These are phyloP conservation scores for Sebastes vulpes DNA, from an alignment of 2,797 vertebrate genomes.

Conservation along the genomic window DNA sequence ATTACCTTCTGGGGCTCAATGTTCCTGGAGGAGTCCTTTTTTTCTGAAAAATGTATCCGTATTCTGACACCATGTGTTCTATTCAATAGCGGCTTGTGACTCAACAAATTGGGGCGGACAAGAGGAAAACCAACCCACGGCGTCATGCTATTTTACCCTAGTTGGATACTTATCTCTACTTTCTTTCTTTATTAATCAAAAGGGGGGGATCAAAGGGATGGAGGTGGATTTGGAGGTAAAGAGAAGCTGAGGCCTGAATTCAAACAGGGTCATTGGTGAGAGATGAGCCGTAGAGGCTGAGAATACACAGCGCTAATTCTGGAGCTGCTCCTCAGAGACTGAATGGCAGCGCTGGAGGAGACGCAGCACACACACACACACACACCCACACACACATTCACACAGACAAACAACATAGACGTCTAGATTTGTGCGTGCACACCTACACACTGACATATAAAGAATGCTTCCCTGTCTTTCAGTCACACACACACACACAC, in stretches of 20 bases:
- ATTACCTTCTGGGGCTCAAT: too few species aligned
- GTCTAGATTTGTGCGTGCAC: neutral
- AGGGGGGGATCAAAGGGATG: constrained; percentile 1
- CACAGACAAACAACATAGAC: neutral
- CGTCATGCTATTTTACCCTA: too few species aligned
- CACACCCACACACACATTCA: neutral
- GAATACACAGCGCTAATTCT: constrained; percentile 50
- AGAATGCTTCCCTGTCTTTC: neutral
- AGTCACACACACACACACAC: neutral
- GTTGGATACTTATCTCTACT: too few species aligned
- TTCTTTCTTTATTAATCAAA: too few species aligned
- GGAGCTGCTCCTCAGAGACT: constrained; percentile 27
- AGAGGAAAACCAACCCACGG: too few species aligned
- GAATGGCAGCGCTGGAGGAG: constrained; percentile 17
- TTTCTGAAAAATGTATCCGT: too few species aligned
- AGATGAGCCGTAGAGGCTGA: constrained; percentile 52
- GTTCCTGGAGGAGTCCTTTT: too few species aligned
- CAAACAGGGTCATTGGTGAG: constrained; percentile 48
- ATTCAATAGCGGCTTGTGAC: too few species aligned
- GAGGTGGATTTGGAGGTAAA: constrained; percentile 46
- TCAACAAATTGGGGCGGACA: too few species aligned
- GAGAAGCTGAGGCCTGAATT: constrained; percentile 26
- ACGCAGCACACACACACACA: neutral
- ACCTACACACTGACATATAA: constrained; percentile 13
- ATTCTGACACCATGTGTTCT: too few species aligned